Conservation (phyloP, 2,797 vertebrate species). For the Phalanger gymnotis region DNA sequence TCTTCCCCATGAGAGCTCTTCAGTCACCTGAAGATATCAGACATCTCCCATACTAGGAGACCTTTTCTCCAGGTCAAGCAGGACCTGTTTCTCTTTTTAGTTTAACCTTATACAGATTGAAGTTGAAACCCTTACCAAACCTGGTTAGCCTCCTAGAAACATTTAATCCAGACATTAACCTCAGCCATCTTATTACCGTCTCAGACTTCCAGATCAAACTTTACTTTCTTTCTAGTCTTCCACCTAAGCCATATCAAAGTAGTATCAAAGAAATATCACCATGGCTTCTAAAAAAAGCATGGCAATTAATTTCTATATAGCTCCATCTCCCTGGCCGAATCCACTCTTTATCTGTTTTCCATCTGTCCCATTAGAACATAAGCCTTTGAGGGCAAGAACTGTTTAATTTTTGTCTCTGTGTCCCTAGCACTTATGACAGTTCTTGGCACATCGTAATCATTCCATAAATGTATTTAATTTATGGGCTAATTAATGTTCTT, state of each 20-base stretch:
- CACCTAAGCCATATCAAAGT: neutral
- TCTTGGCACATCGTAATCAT: neutral
- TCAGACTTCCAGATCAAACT: neutral
- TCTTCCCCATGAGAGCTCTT: neutral
- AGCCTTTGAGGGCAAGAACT: neutral
- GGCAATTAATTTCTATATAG: neutral
- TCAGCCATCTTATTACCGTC: neutral
- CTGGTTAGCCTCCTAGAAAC: neutral
- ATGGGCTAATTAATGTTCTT: neutral
- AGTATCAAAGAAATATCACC: neutral
- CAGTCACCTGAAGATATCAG: neutral
- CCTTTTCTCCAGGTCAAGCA: neutral
- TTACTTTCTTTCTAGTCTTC: neutral
- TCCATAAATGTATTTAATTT: neutral
- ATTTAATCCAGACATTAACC: neutral
- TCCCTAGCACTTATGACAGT: neutral
- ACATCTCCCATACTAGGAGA: neutral
- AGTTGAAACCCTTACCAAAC: neutral
- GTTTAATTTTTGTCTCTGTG: neutral
- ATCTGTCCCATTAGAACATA: neutral
- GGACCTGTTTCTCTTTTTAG: neutral
- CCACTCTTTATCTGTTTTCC: neutral
- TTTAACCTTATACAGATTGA: neutral
- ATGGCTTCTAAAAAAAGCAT: conserved; percentile 43
- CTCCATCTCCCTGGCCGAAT: neutral